Conservation (phyloP, 1,140 invertebrate species). For the Diachasmimorpha longicaudata region DNA sequence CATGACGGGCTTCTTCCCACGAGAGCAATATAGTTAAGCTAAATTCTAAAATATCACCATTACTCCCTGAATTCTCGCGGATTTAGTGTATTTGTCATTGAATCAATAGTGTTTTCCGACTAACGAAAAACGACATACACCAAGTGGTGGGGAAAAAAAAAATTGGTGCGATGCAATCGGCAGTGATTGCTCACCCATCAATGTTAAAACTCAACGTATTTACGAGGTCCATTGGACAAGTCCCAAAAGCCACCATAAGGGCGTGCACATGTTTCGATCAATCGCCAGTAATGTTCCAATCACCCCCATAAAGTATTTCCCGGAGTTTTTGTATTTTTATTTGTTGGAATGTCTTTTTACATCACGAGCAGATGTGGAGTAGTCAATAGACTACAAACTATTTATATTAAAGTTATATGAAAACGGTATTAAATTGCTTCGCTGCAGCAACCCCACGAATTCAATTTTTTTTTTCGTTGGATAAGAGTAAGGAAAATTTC, state of each 20-base stretch:
- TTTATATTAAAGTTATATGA: neutral
- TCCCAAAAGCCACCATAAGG: neutral
- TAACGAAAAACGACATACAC: neutral
- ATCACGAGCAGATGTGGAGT: neutral
- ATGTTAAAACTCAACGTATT: slow-evolving; percentile 1
- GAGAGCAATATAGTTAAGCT: too few species aligned
- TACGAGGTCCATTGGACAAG: slow-evolving; percentile 1
- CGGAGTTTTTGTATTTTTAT: too few species aligned
- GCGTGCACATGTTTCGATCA: neutral
- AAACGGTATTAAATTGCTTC: neutral
- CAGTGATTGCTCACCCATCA: neutral
- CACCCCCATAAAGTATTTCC: neutral
- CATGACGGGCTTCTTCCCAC: too few species aligned
- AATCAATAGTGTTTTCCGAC: neutral
- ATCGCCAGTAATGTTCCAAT: neutral
- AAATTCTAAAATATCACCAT: too few species aligned
- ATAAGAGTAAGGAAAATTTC: neutral
- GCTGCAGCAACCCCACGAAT: neutral
- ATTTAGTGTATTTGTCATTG: neutral
- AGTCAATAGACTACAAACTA: neutral
- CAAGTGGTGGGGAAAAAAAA: neutral
- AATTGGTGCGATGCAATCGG: neutral
- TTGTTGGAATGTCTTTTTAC: neutral
- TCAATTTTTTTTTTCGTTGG: neutral
- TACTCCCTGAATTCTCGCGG: neutral